Percentiles rank a stretch among this genome's conserved stretches.
These are phyloP conservation scores for Myotis brandtii DNA, from an alignment of 2,113 vertebrate species.

Conservation along the genomic window DNA sequence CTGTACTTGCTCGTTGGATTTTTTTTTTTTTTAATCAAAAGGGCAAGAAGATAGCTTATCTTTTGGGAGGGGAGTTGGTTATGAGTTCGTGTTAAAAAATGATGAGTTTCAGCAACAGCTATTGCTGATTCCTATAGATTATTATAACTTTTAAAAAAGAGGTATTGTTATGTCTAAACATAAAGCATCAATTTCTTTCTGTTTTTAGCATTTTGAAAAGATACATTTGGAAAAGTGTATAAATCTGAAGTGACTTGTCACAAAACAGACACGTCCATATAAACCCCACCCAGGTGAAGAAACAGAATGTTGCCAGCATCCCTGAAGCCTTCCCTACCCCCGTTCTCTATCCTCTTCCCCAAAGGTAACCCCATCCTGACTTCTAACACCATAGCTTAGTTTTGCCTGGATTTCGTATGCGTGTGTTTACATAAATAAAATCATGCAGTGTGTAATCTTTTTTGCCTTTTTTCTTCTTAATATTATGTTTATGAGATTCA, in stretches of 20 bases:
- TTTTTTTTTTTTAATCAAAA: background rate
- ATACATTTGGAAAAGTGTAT: background rate
- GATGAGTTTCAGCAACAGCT: background rate
- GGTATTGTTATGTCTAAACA: background rate
- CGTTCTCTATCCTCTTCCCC: background rate
- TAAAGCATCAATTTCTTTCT: background rate
- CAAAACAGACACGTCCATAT: background rate
- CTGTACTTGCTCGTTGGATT: background rate
- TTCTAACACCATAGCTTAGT: background rate
- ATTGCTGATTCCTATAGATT: background rate
- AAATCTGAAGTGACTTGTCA: background rate
- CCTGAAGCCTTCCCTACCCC: rapidly evolving
- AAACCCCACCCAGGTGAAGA: background rate
- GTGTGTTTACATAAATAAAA: conserved; percentile 6
- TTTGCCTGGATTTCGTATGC: background rate
- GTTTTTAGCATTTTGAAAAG: conserved; percentile 36
- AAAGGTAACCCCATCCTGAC: background rate
- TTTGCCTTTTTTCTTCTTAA: background rate
- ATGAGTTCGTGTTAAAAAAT: background rate
- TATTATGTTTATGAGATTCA: background rate
- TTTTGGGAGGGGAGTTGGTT: background rate
- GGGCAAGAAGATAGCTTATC: background rate
- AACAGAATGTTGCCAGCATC: background rate
- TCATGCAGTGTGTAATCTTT: background rate
- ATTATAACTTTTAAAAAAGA: conserved; percentile 33